Base-by-base conservation (phyloP, 2,888 invertebrate species). In the Lymantria dispar region DNA sequence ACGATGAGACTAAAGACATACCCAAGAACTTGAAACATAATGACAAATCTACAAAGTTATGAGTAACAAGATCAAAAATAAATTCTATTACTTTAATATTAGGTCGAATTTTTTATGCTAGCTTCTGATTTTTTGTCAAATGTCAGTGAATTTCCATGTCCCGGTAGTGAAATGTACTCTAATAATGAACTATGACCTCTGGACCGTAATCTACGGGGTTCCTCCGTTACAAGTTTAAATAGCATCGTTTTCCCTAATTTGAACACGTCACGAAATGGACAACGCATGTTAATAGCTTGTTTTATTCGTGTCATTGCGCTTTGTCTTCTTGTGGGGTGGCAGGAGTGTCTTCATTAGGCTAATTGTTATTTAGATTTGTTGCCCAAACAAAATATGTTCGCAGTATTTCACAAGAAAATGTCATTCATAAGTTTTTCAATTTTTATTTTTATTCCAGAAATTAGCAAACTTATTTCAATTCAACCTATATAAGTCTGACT, bases 231-330 rank as follows among this genome's bases (percentile, higher is more conserved):
- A 74, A 76, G 68, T 79, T 81, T 76, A 72, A 79, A 82, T 80
- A 76, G 76, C 73, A 65, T 64, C 62, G 62, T 68, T 62, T 60
- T 58, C 54, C 58, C 66, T 74, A 72, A 72, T 72, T 75, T 65
- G 59, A 48, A 64, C 62, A 68, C 55, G 68, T 68, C 58, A 59
- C 59, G 64, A 68, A 80, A 81, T 82, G 80, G 79, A 78, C 78
- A 77, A 76, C 69, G 74, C 76, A 68, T 80, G 82, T 80, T 76
- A 78, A 82, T 79, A 60, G 72, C 67, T 61, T 70, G 73, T 74
- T 76, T 78, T 77, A 80, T 78, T 72, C 73, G 70, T 64, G 54
- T 59, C 57, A 55, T 56, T 49, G 58, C 50, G 56, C 45, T 60
- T 48, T 33, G 41, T 46, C 48, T 45, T 48, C 52, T 30, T 11